Percentiles rank a stretch among this genome's conserved stretches.
These are phyloP conservation scores for Leptinotarsa peninsularis DNA, from an alignment of 2,888 invertebrate species.

Conservation along the genomic window DNA sequence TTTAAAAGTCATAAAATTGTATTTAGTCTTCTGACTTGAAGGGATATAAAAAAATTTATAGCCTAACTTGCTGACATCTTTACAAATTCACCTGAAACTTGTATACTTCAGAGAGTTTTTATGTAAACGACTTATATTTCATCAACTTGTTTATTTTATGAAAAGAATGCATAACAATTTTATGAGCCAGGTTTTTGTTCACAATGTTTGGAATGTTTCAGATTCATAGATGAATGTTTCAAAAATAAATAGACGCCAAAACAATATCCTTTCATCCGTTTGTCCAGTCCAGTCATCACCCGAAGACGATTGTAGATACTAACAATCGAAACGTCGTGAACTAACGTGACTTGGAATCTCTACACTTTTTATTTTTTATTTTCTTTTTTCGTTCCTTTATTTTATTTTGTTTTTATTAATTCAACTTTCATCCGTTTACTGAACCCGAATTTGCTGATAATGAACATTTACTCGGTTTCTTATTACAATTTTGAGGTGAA, in stretches of 20 bases:
- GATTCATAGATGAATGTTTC: neutral
- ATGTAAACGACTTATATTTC: conserved; percentile 32
- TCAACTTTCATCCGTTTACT: neutral
- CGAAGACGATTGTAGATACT: too few relatives aligned
- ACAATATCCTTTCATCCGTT: neutral
- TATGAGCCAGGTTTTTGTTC: conserved; percentile 20
- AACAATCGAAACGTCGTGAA: too few relatives aligned
- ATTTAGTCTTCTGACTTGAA: conserved; percentile 53
- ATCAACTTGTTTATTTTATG: conserved; percentile 28
- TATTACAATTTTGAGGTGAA: too few relatives aligned
- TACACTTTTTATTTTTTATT: too few relatives aligned
- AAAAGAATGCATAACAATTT: conserved; percentile 22
- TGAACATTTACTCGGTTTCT: neutral
- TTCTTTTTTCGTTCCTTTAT: too few relatives aligned
- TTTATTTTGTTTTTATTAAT: too few relatives aligned
- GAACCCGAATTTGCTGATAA: neutral
- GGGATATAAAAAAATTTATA: conserved; percentile 49
- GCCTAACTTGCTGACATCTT: conserved; percentile 45
- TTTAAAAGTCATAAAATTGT: conserved; percentile 55
- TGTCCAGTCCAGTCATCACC: too few relatives aligned
- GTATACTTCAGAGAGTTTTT: conserved; percentile 29
- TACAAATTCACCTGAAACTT: conserved; percentile 44
- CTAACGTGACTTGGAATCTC: too few relatives aligned
- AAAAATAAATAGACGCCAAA: neutral
- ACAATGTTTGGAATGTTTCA: neutral